Evolutionary conservation across 2,888 invertebrate genomes (phyloP), one percentile per base, ranked within the genome.

Genomic region (Ceramica pisi): DNA sequence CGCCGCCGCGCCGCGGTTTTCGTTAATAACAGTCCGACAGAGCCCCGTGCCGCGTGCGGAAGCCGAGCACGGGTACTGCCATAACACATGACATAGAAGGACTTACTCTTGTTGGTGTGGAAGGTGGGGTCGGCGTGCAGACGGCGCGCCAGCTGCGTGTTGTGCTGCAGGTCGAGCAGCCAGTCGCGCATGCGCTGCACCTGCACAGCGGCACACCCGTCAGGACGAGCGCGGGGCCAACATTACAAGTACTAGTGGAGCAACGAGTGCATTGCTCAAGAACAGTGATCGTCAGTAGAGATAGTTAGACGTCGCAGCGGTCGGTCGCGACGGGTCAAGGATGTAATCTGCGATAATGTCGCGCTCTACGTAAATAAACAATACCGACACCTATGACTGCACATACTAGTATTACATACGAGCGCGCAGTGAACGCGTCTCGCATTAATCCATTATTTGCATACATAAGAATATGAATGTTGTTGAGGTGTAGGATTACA

Each of bases 51-150:
- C 53, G 14, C 21, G 16, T 0, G 53, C 26, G 26, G 7, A n/a
- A 9, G 10, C 12, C 50, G 21, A 1, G 1, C 21, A 10, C 2
- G 50, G 3, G 21, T 3, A 12, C 3, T 21, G 4, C 5, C 50
- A n/a, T n/a, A n/a, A n/a, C n/a, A 12, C 48, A 21, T 50, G 50
- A 50, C 12, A n/a, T 21, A 14, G 14, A 38, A 31, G 0, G 35
- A 56, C 92, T 81, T 73, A 95, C 96, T 89, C 70, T 86, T 90
- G 88, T 94, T 94, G 75, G 90, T 90, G 89, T 94, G 94, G 92
- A 90, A 96, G 82, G 94, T 92, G 81, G 96, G 97, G 87, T 97
- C 97, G 78, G 97, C 96, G 92, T 97, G 97, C 82, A 96, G 92
- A 44, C 92, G 92, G 61, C 94, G 94, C 88, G 96, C 90, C 74